Base-by-base conservation (phyloP, 1,140 invertebrate genomes). In the Ceratina calcarata region DNA sequence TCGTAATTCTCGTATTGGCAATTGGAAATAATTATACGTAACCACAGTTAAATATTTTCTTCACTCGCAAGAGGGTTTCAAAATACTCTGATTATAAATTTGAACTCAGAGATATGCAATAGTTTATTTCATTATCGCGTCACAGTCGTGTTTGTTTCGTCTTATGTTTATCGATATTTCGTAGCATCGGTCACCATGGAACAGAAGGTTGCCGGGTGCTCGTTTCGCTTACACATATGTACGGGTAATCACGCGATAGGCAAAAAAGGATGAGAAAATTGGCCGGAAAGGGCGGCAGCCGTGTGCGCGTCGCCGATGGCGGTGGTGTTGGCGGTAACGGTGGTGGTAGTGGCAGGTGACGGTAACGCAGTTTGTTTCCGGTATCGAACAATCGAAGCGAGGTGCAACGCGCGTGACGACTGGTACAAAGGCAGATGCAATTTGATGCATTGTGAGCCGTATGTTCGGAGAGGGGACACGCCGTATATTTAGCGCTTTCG, bases 351-450 rank as follows among this genome's bases (percentile, higher is more conserved):
- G 73, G 80, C 85, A 86, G 85, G 78, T 86, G 85, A 86, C 84
- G 84, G 84, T 86, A 86, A 86, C 85, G 84, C 75, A 83, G 81
- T 73, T 81, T 68, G 81, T 69, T 86, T 86, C 85, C 85, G 67
- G 81, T 83, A 83, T 86, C 81, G 85, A 86, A 86, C 85, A 86
- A 86, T 86, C 84, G 85, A 65, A 83, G 69, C 65, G 81, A 68
- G 57, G 66, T 24, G 84, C 74, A 81, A 77, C 81, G 37, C 81
- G 84, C 84, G 84, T 86, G 85, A 86, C 85, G 84, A 78, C 51
- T 32, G 37, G 81, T 83, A 81, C 84, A 83, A 86, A 83, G 78
- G 74, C 66, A 81, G 80, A 81, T 72, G 84, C 85, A 83, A 86
- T 86, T 86, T 86, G 73, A 86, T 55, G 81, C 70, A 86, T 86